A percentile compares a stretch with the other conserved stretches of the same genome.
phyloP scores from a whole-genome alignment of 2,797 vertebrate genomes.

The Chaunax sp. region DNA sequence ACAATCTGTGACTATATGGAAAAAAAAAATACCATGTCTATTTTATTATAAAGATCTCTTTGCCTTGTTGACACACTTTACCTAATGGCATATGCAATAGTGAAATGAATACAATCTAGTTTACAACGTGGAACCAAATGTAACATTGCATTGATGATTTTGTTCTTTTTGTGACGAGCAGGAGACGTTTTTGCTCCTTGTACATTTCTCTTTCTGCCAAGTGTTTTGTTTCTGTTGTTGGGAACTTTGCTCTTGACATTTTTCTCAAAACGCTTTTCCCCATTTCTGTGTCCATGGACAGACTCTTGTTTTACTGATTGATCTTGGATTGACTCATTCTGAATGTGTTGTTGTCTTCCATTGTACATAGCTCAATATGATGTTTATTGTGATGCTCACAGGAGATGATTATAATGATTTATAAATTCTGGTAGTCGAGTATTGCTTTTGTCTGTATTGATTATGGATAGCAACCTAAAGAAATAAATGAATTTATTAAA shows the following conservation, averaged over 20 bases:
- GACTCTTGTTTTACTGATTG: conserved; percentile 59
- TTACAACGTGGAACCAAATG: conserved; percentile 98
- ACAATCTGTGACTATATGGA: conserved; percentile 59
- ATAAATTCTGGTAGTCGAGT: conserved; percentile 75
- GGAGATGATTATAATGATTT: conserved; percentile 72
- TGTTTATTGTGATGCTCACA: conserved; percentile 79
- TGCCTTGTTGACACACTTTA: conserved; percentile 80
- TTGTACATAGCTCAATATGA: conserved; percentile 80
- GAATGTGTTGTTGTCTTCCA: conserved; percentile 82
- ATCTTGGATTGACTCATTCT: conserved; percentile 56
- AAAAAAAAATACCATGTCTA: conserved; percentile 60
- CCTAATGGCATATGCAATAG: conserved; percentile 94
- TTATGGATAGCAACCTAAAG: conserved; percentile 78
- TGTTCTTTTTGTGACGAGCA: conserved; percentile 41
- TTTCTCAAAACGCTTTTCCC: conserved; percentile 83
- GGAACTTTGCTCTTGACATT: conserved; percentile 83
- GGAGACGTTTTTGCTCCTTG: conserved; percentile 87
- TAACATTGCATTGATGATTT: conserved; percentile 83
- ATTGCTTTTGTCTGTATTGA: conserved; percentile 84
- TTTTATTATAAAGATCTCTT: conserved; percentile 76
- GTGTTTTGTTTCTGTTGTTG: conserved; percentile 78
- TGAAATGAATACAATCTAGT: conserved; percentile 90
- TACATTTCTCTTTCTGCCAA: conserved; percentile 88
- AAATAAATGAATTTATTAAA: conserved; percentile 85
- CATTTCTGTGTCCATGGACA: conserved; percentile 72